phyloP scores from a whole-genome alignment of 2,113 vertebrate species.

The Chitala chitala region DNA sequence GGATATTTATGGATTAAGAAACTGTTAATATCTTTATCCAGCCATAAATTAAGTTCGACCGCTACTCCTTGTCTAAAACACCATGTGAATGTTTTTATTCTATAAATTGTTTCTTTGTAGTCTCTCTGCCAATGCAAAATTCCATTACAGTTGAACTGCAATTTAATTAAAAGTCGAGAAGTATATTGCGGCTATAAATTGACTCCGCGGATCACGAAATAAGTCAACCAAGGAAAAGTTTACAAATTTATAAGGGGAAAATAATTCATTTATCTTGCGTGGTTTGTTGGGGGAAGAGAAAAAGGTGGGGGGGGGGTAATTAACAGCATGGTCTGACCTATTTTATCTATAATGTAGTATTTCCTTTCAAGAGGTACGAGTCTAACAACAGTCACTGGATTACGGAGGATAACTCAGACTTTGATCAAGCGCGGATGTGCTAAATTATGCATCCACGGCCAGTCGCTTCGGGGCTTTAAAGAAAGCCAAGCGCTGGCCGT shows the following conservation, averaged over 20 bases:
- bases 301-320: constrained; percentile 3
- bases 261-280: neutral
- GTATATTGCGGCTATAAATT: neutral
- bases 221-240: neutral
- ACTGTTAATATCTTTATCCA: no score
- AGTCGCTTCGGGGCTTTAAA: constrained; percentile 17
- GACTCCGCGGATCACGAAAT: neutral
- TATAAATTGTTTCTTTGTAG: no score
- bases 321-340: constrained; percentile 29
- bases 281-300: no score
- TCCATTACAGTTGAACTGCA: neutral
- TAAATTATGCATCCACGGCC: constrained; percentile 40
- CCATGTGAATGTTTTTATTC: neutral
- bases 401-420: constrained; percentile 32
- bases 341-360: constrained; percentile 33
- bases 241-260: neutral
- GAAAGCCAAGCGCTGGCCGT: neutral
- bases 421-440: constrained; percentile 33
- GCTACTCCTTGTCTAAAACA: no score
- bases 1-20: no score
- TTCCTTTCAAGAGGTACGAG: neutral
- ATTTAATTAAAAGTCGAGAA: neutral
- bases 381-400: constrained; percentile 28
- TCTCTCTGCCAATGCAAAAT: no score
- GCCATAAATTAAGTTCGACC: no score